phyloP scores from a whole-genome alignment of 2,888 invertebrate genomes.

The Xanthia togata region DNA sequence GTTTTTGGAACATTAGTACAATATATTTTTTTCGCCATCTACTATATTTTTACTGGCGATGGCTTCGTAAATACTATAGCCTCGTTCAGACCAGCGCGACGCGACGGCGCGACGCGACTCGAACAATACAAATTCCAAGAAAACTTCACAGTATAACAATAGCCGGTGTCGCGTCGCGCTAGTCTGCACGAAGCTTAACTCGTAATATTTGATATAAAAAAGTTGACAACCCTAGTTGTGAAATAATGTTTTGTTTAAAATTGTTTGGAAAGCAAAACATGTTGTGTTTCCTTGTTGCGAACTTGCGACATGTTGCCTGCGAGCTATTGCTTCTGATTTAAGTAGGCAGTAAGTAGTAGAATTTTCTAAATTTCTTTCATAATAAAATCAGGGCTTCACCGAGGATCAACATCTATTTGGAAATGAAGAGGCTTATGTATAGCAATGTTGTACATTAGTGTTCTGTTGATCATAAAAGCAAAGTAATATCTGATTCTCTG shows the following conservation, averaged over 20 bases:
- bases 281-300: slow-evolving; percentile 23
- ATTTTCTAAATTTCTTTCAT: neutral
- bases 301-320: slow-evolving; percentile 33
- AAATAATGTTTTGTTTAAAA: slow-evolving; percentile 29
- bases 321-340: slow-evolving; percentile 16
- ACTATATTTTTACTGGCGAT: too few species aligned
- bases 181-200: too few species aligned
- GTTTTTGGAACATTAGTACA: too few species aligned
- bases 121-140: too few species aligned
- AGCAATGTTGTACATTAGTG: neutral
- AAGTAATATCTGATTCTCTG: neutral
- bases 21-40: too few species aligned
- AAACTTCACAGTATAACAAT: too few species aligned
- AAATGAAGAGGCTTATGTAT: neutral
- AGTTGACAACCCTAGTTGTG: too few species aligned
- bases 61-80: too few species aligned
- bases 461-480: neutral
- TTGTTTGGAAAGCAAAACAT: slow-evolving; percentile 45
- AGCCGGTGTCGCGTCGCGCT: too few species aligned
- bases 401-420: neutral
- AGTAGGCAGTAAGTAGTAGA: neutral
- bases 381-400: neutral
- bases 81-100: too few species aligned
- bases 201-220: too few species aligned
- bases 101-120: too few species aligned